Conservation (phyloP, 1,140 invertebrate genomes). For the Calycopis cecrops region DNA sequence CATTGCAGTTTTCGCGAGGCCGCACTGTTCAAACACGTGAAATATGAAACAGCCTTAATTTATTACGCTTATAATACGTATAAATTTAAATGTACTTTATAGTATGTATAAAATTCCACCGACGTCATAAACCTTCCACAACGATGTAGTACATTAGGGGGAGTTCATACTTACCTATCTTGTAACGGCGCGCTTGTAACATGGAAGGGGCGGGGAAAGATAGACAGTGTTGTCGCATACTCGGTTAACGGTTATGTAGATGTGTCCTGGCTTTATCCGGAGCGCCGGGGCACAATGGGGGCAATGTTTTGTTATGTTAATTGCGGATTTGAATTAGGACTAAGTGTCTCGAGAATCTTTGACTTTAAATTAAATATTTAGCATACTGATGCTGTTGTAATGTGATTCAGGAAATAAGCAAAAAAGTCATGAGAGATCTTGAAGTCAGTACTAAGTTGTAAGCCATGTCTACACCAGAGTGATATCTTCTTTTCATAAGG, state of each 20-base stretch:
- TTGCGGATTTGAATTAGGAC: slow-evolving; percentile 10
- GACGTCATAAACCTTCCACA: not conserved
- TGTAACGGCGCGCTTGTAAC: slow-evolving; percentile 8
- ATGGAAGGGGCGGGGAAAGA: slow-evolving; percentile 1
- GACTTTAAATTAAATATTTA: slow-evolving; percentile 10
- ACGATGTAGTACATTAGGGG: not conserved
- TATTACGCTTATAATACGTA: too few relatives aligned
- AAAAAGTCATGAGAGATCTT: too few relatives aligned
- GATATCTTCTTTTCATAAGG: too few relatives aligned
- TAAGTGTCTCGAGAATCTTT: not conserved
- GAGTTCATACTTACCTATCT: slow-evolving; percentile 7
- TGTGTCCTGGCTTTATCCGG: slow-evolving; percentile 9
- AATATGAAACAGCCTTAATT: too few relatives aligned
- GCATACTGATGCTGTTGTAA: not conserved
- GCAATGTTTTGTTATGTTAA: slow-evolving; percentile 9
- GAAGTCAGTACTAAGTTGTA: too few relatives aligned
- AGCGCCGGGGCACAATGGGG: not conserved
- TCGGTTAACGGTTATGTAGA: slow-evolving; percentile 9
- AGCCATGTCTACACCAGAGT: too few relatives aligned
- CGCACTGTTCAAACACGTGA: too few relatives aligned
- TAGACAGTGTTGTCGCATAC: not conserved
- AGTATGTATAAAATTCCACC: not conserved
- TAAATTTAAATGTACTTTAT: too few relatives aligned
- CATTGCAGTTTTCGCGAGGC: too few relatives aligned
- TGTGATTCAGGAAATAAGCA: too few relatives aligned